These are phyloP conservation scores for Crenichthys baileyi DNA, from an alignment of 2,797 vertebrate genomes.

Conservation along the genomic window DNA sequence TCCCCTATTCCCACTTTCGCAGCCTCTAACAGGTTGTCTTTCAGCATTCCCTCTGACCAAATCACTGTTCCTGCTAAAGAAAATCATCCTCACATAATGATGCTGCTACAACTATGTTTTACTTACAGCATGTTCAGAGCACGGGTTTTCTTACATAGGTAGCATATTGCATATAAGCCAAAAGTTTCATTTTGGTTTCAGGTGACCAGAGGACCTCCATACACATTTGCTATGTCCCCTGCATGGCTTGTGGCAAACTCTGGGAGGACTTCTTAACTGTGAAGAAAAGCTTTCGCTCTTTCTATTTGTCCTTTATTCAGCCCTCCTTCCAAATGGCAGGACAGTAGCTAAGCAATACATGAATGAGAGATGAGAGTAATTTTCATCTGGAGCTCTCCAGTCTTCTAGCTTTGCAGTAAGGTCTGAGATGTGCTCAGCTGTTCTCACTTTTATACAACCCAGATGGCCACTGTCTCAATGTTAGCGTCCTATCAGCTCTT, in stretches of 20 bases:
- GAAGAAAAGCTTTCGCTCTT: no score
- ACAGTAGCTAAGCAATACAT: no score
- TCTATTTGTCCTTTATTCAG: neutral
- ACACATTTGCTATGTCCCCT: no score
- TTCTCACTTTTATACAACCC: constrained; percentile 74
- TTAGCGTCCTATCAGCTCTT: constrained; percentile 71
- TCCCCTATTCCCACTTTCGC: neutral
- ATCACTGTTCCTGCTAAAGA: neutral
- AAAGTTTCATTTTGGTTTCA: neutral
- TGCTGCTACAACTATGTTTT: neutral
- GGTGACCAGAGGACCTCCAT: no score
- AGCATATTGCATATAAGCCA: neutral
- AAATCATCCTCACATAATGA: neutral
- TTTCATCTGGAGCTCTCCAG: neutral
- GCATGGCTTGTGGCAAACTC: no score
- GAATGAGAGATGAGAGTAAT: neutral
- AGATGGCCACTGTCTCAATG: constrained; percentile 60
- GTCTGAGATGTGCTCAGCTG: constrained; percentile 76
- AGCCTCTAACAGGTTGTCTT: neutral
- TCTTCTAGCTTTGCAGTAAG: constrained; percentile 25
- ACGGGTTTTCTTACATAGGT: neutral
- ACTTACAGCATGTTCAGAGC: neutral
- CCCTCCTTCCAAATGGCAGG: neutral
- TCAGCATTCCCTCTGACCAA: neutral
- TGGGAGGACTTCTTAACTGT: no score